Evolutionary conservation across 2,797 vertebrate genomes (phyloP).

Genomic region (Lepilemur septentrionalis): DNA sequence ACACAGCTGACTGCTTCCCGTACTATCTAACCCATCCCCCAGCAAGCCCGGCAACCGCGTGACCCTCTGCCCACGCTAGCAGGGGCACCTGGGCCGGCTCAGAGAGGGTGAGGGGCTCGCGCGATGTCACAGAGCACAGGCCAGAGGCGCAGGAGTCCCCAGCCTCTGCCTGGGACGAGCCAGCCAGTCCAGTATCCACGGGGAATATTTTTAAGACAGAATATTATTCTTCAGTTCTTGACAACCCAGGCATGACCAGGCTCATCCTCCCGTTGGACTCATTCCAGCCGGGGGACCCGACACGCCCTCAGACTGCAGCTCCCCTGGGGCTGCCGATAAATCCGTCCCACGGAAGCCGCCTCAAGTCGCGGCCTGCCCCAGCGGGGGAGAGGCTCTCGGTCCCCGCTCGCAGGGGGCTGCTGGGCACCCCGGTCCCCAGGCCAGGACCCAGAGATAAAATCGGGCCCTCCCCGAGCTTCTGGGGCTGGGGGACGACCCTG

Average conservation of each 20-base stretch:
- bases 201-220: neutral
- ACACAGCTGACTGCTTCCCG: accelerated
- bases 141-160: neutral
- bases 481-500: neutral
- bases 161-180: neutral
- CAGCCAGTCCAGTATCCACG: neutral
- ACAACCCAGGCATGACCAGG: constrained; percentile 46
- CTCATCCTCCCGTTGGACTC: constrained; percentile 30
- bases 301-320: neutral
- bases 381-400: neutral
- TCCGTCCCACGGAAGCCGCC: constrained; percentile 32
- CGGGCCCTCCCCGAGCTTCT: accelerated
- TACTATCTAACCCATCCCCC: neutral
- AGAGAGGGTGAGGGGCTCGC: neutral
- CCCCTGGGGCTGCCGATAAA: constrained; percentile 9
- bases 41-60: neutral
- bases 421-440: neutral
- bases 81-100: neutral
- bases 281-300: constrained; percentile 22
- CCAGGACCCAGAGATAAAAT: neutral
- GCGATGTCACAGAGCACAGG: neutral
- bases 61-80: neutral
- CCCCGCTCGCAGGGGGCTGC: neutral
- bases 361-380: constrained; percentile 61
- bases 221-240: neutral